phyloP scores from a whole-genome alignment of 2,888 invertebrate species.

The Drosophila leonis region DNA sequence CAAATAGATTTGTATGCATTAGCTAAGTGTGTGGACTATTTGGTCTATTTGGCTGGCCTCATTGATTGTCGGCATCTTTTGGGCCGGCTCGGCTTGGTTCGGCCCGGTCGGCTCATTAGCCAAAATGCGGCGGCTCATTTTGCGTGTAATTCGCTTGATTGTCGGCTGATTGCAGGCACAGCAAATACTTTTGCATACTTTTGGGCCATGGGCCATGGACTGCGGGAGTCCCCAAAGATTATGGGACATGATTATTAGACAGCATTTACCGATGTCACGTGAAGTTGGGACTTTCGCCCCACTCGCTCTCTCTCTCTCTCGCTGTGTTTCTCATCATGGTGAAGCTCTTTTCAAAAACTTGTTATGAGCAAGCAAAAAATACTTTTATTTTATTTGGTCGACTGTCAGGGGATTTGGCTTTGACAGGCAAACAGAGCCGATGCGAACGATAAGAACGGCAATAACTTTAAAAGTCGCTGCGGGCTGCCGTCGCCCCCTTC shows the following conservation, averaged over 20 bases:
- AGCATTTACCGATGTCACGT: slow-evolving; percentile 64
- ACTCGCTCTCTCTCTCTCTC: background rate
- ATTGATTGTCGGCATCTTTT: slow-evolving; percentile 48
- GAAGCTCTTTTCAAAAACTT: slow-evolving; percentile 8
- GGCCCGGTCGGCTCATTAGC: slow-evolving; percentile 55
- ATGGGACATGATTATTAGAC: slow-evolving; percentile 56
- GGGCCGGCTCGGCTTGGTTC: slow-evolving; percentile 33
- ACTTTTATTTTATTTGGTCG: slow-evolving; percentile 16
- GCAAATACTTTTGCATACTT: slow-evolving; percentile 57
- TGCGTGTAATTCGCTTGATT: slow-evolving; percentile 64
- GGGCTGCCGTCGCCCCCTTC: slow-evolving; percentile 33
- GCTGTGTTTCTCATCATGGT: background rate
- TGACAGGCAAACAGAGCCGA: slow-evolving; percentile 53
- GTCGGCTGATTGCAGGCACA: slow-evolving; percentile 50
- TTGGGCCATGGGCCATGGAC: slow-evolving; percentile 2
- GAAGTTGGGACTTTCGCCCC: slow-evolving; percentile 27
- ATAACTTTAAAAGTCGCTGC: slow-evolving; percentile 76
- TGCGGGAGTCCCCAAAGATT: slow-evolving; percentile 43
- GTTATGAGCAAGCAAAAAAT: slow-evolving; percentile 33
- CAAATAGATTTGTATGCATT: slow-evolving; percentile 18
- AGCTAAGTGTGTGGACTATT: slow-evolving; percentile 31
- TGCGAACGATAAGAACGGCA: slow-evolving; percentile 68
- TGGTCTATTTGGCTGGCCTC: slow-evolving; percentile 38
- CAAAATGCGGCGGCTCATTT: slow-evolving; percentile 44
- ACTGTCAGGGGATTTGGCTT: slow-evolving; percentile 65